Evolutionary conservation across 2,113 vertebrate genomes (phyloP), one percentile per base, ranked within the genome.

Genomic region (Coryphaenoides rupestris): DNA sequence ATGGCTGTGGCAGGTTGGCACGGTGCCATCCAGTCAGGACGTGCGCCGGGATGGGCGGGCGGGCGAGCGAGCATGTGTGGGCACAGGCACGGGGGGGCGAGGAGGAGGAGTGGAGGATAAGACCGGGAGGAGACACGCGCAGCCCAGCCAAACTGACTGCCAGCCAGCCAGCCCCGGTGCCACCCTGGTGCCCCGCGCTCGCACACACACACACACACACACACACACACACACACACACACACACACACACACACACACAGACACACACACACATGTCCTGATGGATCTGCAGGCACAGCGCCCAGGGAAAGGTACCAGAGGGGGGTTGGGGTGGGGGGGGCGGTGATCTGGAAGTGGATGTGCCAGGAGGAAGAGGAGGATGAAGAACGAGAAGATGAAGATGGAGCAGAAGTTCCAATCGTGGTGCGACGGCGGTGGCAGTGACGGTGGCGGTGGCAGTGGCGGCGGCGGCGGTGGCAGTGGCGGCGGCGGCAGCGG

Each of bases 1-100:
- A 89, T 89, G 84, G 87, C 71, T 70, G 83, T 84, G 84, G 85
- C 87, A 87, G 86, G 87, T 89, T 89, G 87, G 87, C 87, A 89
- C 87, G 47, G 87, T 89, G 87, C 87, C 87, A 89, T 89, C 87
- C 87, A 89, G 86, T 89, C 86, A 89, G 87, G 82, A 71, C 83
- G 87, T 80, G 84, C 84, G 84, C 83, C 70, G 87, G 87, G 87
- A n/a, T n/a, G n/a, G n/a, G n/a, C n/a, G n/a, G n/a, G n/a, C n/a
- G n/a, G n/a, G n/a, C n/a, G n/a, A n/a, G n/a, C n/a, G n/a, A n/a
- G n/a, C n/a, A n/a, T n/a, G n/a, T n/a, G 87, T 83, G 86, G 87
- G 87, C 79, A 86, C 79, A 82, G 82, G 82, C 79, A 87, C 70
- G 75, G 86, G 80, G n/a, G 85, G 83, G 83, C 62, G 79, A 83